A percentile compares a stretch with the other conserved stretches of the same genome.
Conservation (phyloP, 2,888 invertebrate genomes). For the Drosophila mimica region DNA sequence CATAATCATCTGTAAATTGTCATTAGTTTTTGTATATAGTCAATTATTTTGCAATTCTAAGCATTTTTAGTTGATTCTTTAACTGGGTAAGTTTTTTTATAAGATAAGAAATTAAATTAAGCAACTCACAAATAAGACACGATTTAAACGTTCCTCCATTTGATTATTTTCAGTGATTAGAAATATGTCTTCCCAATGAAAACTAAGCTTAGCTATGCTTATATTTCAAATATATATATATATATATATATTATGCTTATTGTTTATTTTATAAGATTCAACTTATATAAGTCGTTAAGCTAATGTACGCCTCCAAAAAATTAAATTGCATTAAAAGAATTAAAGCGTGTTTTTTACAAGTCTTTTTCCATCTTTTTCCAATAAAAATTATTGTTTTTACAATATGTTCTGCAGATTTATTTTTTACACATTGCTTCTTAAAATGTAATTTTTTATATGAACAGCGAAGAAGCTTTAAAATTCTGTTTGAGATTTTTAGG, state of each 20-base stretch:
- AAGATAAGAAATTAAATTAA: background rate
- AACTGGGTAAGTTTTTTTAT: background rate
- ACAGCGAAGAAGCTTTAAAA: background rate
- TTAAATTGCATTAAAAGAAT: background rate
- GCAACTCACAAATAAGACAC: conserved; percentile 29
- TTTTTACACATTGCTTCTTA: background rate
- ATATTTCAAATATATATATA: conserved; percentile 15
- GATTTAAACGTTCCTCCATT: conserved; percentile 57
- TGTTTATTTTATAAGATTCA: conserved; percentile 3
- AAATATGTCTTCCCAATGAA: conserved; percentile 66
- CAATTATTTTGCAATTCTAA: conserved; percentile 1
- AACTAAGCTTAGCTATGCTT: conserved; percentile 17
- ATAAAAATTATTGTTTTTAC: background rate
- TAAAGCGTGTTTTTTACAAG: background rate
- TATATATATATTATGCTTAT: background rate
- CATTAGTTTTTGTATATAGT: conserved; percentile 8
- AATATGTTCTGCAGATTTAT: background rate
- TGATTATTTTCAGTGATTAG: conserved; percentile 62
- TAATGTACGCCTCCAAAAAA: too few relatives aligned
- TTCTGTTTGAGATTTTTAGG: background rate
- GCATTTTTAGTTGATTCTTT: conserved; percentile 4
- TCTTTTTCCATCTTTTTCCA: background rate
- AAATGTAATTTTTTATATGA: background rate
- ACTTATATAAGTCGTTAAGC: background rate
- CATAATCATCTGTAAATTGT: background rate